phyloP scores from a whole-genome alignment of 2,797 vertebrate genomes.

The Hafferia zeledoni region DNA sequence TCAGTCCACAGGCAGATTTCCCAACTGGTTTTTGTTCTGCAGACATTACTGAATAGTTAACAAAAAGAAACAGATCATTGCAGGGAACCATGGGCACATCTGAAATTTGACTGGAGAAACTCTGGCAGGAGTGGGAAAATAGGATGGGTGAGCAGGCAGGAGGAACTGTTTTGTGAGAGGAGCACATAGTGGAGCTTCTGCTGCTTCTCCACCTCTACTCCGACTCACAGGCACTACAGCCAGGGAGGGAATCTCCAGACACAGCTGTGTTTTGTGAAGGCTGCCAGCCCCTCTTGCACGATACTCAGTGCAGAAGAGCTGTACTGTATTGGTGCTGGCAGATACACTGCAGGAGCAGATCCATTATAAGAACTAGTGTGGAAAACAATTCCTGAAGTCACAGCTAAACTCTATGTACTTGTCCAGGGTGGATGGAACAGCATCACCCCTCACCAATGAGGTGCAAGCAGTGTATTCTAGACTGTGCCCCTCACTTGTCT shows the following conservation, averaged over 20 bases:
- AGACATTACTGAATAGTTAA: not conserved
- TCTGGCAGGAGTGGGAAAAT: not conserved
- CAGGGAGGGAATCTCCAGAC: not conserved
- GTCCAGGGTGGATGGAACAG: not conserved
- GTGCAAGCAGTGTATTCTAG: not conserved
- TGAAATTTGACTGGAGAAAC: not conserved
- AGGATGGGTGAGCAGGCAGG: not conserved
- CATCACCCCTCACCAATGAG: not conserved
- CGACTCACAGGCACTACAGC: accelerated
- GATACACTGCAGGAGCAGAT: not conserved
- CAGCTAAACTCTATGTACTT: not conserved
- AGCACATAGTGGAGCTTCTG: not conserved
- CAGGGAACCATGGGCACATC: not conserved
- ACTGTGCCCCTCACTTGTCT: not conserved
- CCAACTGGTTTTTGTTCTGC: not conserved
- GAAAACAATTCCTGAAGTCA: not conserved
- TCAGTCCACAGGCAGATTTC: not conserved
- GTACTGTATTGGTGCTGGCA: not conserved
- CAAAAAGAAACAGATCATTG: accelerated
- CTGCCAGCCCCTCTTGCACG: not conserved
- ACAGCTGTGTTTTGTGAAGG: not conserved
- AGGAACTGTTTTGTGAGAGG: not conserved
- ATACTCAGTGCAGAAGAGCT: not conserved
- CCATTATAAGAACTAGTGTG: not conserved
- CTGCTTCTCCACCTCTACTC: not conserved